Percentiles rank a stretch among this genome's conserved stretches.
phyloP scores from a whole-genome alignment of 2,888 invertebrate genomes.

The Caradrina kadenii region DNA sequence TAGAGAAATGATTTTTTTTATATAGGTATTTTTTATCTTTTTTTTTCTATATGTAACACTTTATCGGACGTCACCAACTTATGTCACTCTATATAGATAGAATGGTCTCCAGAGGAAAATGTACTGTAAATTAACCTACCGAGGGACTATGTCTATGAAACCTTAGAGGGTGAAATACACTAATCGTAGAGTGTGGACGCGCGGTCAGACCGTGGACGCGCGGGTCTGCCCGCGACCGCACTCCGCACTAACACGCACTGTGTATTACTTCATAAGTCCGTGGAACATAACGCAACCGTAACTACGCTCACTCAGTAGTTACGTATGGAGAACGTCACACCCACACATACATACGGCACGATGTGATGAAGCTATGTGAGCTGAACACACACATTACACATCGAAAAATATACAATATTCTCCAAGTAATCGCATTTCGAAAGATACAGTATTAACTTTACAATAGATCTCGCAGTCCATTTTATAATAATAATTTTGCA shows the following conservation, averaged over 20 bases:
- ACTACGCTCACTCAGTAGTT: constrained; percentile 37
- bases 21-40: constrained; percentile 82
- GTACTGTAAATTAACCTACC: constrained; percentile 81
- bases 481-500: constrained; percentile 43
- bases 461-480: constrained; percentile 45
- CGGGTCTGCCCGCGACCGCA: constrained; percentile 16
- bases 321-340: constrained; percentile 27
- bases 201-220: constrained; percentile 46
- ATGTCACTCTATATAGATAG: constrained; percentile 77
- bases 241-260: constrained; percentile 54
- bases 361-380: constrained; percentile 8
- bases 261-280: constrained; percentile 34
- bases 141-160: constrained; percentile 46
- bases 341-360: constrained; percentile 15
- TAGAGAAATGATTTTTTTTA: constrained; percentile 84
- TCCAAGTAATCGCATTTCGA: constrained; percentile 32
- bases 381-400: constrained; percentile 24
- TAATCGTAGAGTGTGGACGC: constrained; percentile 63
- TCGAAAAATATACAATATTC: constrained; percentile 48
- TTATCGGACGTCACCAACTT: constrained; percentile 87
- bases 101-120: constrained; percentile 80
- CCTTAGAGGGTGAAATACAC: constrained; percentile 74
- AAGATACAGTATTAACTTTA: constrained; percentile 42
- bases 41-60: constrained; percentile 82
- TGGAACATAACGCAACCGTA: constrained; percentile 21